These are phyloP conservation scores for Spodoptera littoralis DNA, from an alignment of 2,888 invertebrate genomes.

Conservation along the genomic window DNA sequence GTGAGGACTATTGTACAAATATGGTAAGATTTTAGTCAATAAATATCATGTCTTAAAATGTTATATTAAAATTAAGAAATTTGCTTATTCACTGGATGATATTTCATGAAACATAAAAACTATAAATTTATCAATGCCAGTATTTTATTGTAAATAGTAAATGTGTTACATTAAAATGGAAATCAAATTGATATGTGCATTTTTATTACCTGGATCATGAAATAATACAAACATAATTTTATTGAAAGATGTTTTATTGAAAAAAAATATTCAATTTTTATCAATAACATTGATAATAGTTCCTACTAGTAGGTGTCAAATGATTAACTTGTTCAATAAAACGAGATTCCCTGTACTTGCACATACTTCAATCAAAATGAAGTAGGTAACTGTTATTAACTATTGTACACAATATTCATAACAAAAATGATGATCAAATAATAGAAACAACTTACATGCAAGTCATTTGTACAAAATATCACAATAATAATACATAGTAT, in stretches of 20 bases:
- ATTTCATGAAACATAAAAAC: conserved; percentile 66
- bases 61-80: conserved; percentile 42
- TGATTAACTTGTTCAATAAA: conserved; percentile 78
- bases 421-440: conserved; percentile 52
- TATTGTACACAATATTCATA: conserved; percentile 48
- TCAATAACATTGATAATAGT: conserved; percentile 80
- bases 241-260: conserved; percentile 82
- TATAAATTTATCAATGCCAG: conserved; percentile 84
- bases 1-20: conserved; percentile 73
- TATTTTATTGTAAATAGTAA: conserved; percentile 87
- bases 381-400: conserved; percentile 63
- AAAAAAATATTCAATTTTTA: conserved; percentile 81
- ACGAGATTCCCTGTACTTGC: conserved; percentile 81
- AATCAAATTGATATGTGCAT: conserved; percentile 70
- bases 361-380: conserved; percentile 73
- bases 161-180: conserved; percentile 85
- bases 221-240: conserved; percentile 53
- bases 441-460: conserved; percentile 75
- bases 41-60: conserved; percentile 57
- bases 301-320: conserved; percentile 73
- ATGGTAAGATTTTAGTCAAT: conserved; percentile 70
- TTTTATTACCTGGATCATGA: conserved; percentile 63
- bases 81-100: conserved; percentile 57
- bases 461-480: conserved; percentile 87
- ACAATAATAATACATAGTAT: conserved; percentile 78